Conservation (phyloP, 2,888 invertebrate genomes). For the Rhingia campestris region DNA sequence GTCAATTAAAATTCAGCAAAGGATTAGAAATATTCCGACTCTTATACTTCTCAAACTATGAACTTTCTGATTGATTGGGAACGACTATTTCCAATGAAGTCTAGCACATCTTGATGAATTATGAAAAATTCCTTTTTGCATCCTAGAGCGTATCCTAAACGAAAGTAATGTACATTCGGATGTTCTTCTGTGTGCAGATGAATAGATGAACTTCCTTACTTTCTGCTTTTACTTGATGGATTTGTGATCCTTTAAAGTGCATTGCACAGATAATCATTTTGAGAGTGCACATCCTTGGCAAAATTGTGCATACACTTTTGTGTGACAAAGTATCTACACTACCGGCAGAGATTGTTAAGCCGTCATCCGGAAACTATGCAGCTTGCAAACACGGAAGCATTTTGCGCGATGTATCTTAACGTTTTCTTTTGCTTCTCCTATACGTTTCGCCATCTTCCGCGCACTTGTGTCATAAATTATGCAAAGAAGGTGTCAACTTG, state of each 20-base stretch:
- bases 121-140: too few relatives aligned
- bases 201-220: too few relatives aligned
- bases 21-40: too few relatives aligned
- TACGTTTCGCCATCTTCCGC: too few relatives aligned
- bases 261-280: slow-evolving; percentile 24
- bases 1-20: too few relatives aligned
- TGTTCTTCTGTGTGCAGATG: too few relatives aligned
- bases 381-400: slow-evolving; percentile 30
- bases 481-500: slow-evolving; percentile 34
- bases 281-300: neutral
- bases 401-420: slow-evolving; percentile 13
- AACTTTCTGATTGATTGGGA: too few relatives aligned
- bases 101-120: too few relatives aligned
- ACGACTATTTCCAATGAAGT: too few relatives aligned
- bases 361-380: slow-evolving; percentile 28
- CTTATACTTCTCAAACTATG: too few relatives aligned
- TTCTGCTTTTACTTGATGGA: neutral
- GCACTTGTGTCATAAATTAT: slow-evolving; percentile 48
- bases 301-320: slow-evolving; percentile 1
- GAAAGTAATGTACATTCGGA: too few relatives aligned
- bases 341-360: slow-evolving; percentile 26
- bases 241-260: slow-evolving; percentile 8
- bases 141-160: too few relatives aligned
- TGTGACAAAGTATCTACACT: slow-evolving; percentile 19
- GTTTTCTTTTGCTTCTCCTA: slow-evolving; percentile 27